Conservation (phyloP, 1,140 invertebrate species). For the Trachelipus rathkii region DNA sequence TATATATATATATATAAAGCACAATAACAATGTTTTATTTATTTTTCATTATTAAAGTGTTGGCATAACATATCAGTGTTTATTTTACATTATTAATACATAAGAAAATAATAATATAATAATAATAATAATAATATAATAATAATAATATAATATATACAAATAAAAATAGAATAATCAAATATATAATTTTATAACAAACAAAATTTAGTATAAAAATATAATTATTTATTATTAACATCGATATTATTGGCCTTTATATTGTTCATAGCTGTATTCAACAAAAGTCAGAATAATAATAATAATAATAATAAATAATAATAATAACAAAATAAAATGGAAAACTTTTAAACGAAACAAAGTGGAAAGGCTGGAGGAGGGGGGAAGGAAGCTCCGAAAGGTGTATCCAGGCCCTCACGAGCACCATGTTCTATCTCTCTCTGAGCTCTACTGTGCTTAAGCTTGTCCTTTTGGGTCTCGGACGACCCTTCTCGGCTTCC, state of each 20-base stretch:
- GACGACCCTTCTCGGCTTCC: slow-evolving; percentile 75
- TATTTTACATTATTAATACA: neutral
- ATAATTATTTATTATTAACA: too few species aligned
- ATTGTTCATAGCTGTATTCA: too few species aligned
- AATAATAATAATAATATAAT: neutral
- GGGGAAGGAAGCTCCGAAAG: too few species aligned
- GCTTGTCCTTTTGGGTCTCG: slow-evolving; percentile 81
- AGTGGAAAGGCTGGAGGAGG: neutral
- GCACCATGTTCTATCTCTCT: slow-evolving; percentile 69
- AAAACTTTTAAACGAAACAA: neutral
- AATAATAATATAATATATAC: neutral
- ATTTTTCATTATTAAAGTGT: neutral
- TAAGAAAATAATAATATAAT: too few species aligned
- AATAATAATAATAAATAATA: neutral
- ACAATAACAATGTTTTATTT: neutral
- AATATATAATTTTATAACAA: too few species aligned
- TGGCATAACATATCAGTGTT: neutral
- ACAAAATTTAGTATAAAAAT: too few species aligned
- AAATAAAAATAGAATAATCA: neutral
- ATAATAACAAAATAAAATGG: neutral
- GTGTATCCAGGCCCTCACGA: neutral
- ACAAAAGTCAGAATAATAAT: neutral
- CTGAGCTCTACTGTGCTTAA: slow-evolving; percentile 87
- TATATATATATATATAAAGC: neutral
- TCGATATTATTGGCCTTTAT: too few species aligned